Base-by-base conservation (phyloP, 2,888 invertebrate genomes). In the Drosophila borealis region DNA sequence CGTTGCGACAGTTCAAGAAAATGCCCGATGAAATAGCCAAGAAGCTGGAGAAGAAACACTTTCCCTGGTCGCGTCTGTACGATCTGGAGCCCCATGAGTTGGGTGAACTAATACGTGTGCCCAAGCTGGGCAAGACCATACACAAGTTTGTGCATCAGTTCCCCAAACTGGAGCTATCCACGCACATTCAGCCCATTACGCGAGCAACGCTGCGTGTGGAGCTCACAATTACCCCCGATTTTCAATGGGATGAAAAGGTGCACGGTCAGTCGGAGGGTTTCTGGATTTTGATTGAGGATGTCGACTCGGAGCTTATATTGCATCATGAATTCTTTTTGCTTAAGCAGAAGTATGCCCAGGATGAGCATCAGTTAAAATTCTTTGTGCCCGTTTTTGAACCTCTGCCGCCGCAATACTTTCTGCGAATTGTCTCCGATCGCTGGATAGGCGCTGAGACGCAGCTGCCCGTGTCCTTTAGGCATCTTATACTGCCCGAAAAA, bases 311-410 rank as follows among this genome's bases (percentile, higher is more conserved):
- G 90, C 96, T 96, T 13, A 95, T 99, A 74, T 94, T 99, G 9
- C 99, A 99, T 92, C 98, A 99, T 92, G 98, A 99, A 92, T 97
- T 96, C 92, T 97, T 98, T 93, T 93, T 99, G 37, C 94, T 99
- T 3, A 99, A 99, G 92, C 95, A 97, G 66, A 98, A 98, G 92
- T 99, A 98, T 93, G 95, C 96, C 57, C 94, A 95, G 78, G 99
- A 99, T 90, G 99, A 99, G 90, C 99, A 99, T 92, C 94, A 96
- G 33, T 96, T 99, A 1, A 99, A 99, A 93, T 98, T 99, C 93
- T 99, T 98, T 92, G 99, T 99, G 49, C 99, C 99, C 0, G 97
- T 99, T 33, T 99, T 98, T 92, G 99, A 99, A 91, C 99, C 99
- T 0, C 93, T 99, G 57, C 99, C 99, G 1, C 99, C 99, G 0